A percentile compares a stretch with the other conserved stretches of the same genome.
Conservation (phyloP, 2,888 invertebrate genomes). For the Zelleria hepariella region DNA sequence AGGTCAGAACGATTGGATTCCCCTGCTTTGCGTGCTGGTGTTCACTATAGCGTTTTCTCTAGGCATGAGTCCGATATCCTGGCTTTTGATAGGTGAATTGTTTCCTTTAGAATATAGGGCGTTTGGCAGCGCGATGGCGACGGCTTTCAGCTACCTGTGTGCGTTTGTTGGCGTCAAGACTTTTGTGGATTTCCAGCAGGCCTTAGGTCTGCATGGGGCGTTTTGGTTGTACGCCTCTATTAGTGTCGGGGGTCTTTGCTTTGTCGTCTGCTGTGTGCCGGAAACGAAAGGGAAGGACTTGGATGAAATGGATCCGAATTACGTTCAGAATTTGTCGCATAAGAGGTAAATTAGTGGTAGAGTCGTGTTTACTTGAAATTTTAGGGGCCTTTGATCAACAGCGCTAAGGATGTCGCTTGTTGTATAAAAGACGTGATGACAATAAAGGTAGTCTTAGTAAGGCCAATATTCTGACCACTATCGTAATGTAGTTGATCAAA, state of each 20-base stretch:
- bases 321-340: conserved; percentile 64
- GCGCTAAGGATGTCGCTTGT: no score
- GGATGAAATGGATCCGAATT: conserved; percentile 87
- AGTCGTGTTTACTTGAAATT: conserved; percentile 20
- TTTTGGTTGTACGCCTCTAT: conserved; percentile 91
- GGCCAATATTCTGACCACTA: no score
- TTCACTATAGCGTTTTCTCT: conserved; percentile 90
- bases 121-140: conserved; percentile 89
- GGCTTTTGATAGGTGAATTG: conserved; percentile 86
- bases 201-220: conserved; percentile 83
- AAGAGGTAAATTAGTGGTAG: conserved; percentile 37
- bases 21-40: conserved; percentile 83
- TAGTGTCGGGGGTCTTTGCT: conserved; percentile 85
- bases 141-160: conserved; percentile 88
- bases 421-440: no score
- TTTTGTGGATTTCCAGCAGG: conserved; percentile 84
- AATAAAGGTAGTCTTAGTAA: no score
- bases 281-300: conserved; percentile 93
- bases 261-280: conserved; percentile 88
- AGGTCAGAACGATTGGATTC: conserved; percentile 85
- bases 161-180: conserved; percentile 90
- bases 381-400: no score
- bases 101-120: conserved; percentile 88
- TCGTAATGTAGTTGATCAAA: no score
- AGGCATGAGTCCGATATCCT: conserved; percentile 90